Percentiles rank a stretch among this genome's conserved stretches.
Conservation (phyloP, 2,888 invertebrate genomes). For the Marronus borbonicus region DNA sequence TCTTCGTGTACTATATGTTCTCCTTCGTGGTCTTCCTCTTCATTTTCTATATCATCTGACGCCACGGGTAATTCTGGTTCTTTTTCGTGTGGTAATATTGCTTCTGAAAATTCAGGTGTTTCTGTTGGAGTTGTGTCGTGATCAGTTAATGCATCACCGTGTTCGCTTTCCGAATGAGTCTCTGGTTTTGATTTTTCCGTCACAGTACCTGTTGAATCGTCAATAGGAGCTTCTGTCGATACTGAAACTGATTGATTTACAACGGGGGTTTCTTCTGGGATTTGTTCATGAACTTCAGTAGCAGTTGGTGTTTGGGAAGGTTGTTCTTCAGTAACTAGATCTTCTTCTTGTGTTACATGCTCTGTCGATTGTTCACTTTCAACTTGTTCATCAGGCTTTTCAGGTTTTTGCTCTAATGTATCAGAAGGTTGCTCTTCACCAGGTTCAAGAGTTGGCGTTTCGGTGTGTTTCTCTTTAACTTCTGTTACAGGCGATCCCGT, state of each 20-base stretch:
- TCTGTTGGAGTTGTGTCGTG: slow-evolving; percentile 49
- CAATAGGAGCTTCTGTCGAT: slow-evolving; percentile 44
- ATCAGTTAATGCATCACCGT: slow-evolving; percentile 28
- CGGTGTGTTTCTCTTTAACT: slow-evolving; percentile 47
- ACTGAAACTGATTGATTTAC: slow-evolving; percentile 48
- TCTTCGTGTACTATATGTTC: slow-evolving; percentile 54
- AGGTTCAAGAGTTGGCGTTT: slow-evolving; percentile 25
- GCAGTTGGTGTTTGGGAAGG: slow-evolving; percentile 37
- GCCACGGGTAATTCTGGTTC: slow-evolving; percentile 45
- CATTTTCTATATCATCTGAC: slow-evolving; percentile 51
- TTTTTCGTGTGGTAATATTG: slow-evolving; percentile 39
- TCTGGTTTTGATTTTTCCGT: slow-evolving; percentile 49
- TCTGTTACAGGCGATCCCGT: slow-evolving; percentile 46
- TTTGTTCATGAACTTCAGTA: slow-evolving; percentile 45
- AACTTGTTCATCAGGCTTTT: slow-evolving; percentile 23
- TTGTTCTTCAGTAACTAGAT: slow-evolving; percentile 52
- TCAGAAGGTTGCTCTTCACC: slow-evolving; percentile 38
- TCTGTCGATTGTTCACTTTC: slow-evolving; percentile 47
- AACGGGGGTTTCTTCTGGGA: slow-evolving; percentile 16
- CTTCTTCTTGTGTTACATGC: slow-evolving; percentile 51
- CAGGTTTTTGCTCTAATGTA: slow-evolving; percentile 49
- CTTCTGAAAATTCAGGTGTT: slow-evolving; percentile 35
- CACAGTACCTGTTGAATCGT: slow-evolving; percentile 27
- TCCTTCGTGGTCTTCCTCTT: slow-evolving; percentile 49
- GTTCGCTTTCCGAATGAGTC: slow-evolving; percentile 26